Conservation (phyloP, 2,888 invertebrate species). For the Drosophila percnosoma region DNA sequence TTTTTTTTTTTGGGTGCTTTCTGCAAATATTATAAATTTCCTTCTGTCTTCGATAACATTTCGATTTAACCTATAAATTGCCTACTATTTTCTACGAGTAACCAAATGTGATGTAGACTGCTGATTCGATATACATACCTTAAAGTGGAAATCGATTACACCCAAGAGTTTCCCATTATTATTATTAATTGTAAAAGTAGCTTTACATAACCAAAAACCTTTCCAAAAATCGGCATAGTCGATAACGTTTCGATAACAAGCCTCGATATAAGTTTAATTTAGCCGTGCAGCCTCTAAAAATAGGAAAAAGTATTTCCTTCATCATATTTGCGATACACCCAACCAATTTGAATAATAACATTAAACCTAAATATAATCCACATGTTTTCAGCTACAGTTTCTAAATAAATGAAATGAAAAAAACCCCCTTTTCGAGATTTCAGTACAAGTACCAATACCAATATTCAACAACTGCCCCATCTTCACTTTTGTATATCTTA, state of each 20-base stretch:
- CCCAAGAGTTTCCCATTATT: background rate
- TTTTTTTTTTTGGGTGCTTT: background rate
- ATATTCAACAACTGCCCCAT: background rate
- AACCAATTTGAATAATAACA: background rate
- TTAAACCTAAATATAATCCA: background rate
- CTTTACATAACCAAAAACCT: background rate
- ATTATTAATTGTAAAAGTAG: background rate
- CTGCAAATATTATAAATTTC: background rate
- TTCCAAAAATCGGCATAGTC: background rate
- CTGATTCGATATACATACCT: background rate
- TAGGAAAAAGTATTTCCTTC: background rate
- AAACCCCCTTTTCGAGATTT: background rate
- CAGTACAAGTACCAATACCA: background rate
- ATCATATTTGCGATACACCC: background rate
- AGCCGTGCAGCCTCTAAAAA: background rate
- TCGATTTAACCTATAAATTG: background rate
- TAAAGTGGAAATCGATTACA: background rate
- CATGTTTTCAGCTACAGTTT: background rate
- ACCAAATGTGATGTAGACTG: background rate
- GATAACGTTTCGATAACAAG: background rate
- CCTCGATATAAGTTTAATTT: background rate
- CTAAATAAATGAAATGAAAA: background rate
- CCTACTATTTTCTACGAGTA: background rate
- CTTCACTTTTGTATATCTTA: background rate
- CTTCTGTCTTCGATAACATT: background rate